Percentiles rank a stretch among this genome's conserved stretches.
phyloP scores from a whole-genome alignment of 2,797 vertebrate genomes.

The Anguilla obscura region DNA sequence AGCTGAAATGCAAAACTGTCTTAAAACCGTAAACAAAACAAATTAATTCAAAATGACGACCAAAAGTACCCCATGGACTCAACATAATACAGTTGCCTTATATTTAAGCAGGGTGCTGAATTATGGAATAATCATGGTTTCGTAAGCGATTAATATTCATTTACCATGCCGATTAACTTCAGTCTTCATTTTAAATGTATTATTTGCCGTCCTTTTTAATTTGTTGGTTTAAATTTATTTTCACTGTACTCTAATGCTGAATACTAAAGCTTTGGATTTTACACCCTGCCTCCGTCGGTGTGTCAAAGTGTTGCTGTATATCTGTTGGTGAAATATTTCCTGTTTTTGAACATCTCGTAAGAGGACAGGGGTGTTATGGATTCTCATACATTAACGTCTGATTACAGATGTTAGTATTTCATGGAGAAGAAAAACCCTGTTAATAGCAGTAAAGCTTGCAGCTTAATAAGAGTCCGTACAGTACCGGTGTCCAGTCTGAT shows the following conservation, averaged over 20 bases:
- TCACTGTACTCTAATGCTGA: neutral
- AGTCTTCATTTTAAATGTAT: slow-evolving; percentile 34
- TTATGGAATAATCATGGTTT: neutral
- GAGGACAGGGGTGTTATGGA: neutral
- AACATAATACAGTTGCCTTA: neutral
- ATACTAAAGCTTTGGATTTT: neutral
- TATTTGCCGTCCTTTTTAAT: slow-evolving; percentile 45
- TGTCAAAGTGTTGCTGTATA: neutral
- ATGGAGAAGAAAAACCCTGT: neutral
- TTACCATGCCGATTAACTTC: slow-evolving; percentile 5
- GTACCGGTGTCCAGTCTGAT: neutral
- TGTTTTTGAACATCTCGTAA: neutral
- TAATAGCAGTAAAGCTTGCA: neutral
- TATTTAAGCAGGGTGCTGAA: neutral
- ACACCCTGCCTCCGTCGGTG: neutral
- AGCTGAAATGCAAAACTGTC: neutral
- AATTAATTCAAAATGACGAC: neutral
- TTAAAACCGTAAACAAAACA: neutral
- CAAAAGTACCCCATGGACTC: neutral
- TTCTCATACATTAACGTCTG: neutral
- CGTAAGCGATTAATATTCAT: neutral
- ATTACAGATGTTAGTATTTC: neutral
- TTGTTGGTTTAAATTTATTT: neutral
- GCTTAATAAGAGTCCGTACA: neutral
- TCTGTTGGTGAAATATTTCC: neutral